These are phyloP conservation scores for Vesta saturnalis DNA, from an alignment of 2,888 invertebrate species.

Conservation along the genomic window DNA sequence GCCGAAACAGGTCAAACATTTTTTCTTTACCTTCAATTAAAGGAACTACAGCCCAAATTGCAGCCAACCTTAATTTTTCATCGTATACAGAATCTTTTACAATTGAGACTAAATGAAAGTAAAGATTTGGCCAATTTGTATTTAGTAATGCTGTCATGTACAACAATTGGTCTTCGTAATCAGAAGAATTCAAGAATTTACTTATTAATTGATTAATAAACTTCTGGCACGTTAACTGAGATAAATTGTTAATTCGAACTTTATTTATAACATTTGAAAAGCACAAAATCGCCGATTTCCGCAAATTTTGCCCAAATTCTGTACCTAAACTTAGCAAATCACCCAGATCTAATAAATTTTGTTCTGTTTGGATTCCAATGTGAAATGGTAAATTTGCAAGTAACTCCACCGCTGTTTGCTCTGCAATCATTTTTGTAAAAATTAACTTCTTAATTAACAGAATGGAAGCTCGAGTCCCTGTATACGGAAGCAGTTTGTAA, in stretches of 20 bases:
- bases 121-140: neutral
- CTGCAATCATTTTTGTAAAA: constrained; percentile 49
- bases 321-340: constrained; percentile 36
- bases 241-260: neutral
- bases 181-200: neutral
- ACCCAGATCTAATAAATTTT: neutral
- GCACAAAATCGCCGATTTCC: neutral
- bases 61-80: neutral
- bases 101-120: neutral
- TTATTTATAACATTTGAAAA: neutral
- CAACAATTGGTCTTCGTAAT: neutral
- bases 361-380: neutral
- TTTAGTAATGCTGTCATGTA: neutral
- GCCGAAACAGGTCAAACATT: neutral
- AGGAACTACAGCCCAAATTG: neutral
- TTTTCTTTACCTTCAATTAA: neutral
- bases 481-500: constrained; percentile 58
- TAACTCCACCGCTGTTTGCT: constrained; percentile 52
- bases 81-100: neutral
- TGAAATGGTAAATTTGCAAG: constrained; percentile 4
- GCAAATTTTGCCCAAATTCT: neutral
- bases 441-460: constrained; percentile 57
- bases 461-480: constrained; percentile 59
- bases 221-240: no score
- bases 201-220: neutral